Conservation (phyloP, 2,888 invertebrate genomes). For the Dexiosoma caninum region DNA sequence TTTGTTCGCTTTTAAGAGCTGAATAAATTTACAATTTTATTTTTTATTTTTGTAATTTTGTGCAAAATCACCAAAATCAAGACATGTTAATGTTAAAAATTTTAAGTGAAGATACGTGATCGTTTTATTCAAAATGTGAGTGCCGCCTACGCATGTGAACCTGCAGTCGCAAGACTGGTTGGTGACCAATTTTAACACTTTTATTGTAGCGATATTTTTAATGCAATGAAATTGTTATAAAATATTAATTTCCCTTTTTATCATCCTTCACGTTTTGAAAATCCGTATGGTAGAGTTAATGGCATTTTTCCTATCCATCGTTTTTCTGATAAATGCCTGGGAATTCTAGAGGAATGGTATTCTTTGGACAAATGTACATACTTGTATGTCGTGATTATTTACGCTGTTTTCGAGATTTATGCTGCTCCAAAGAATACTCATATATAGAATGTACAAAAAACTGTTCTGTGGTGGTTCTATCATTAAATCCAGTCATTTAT, state of each 20-base stretch:
- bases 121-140: constrained; percentile 43
- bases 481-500: too few species aligned
- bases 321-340: too few species aligned
- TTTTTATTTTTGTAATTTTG: constrained; percentile 19
- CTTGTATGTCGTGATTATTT: too few species aligned
- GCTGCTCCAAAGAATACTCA: too few species aligned
- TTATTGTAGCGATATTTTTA: neutral
- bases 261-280: constrained; percentile 20
- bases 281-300: too few species aligned
- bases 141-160: neutral
- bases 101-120: constrained; percentile 59
- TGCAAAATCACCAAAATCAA: constrained; percentile 44
- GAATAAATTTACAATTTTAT: constrained; percentile 39
- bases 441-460: too few species aligned
- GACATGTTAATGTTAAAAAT: constrained; percentile 57
- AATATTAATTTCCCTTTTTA: constrained; percentile 22
- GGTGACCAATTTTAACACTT: neutral
- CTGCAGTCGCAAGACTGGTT: neutral
- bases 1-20: constrained; percentile 16
- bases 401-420: too few species aligned
- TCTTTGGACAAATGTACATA: too few species aligned
- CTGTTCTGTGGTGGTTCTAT: too few species aligned
- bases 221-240: neutral
- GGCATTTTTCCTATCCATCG: too few species aligned
- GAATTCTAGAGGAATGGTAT: too few species aligned